Evolutionary conservation across 2,888 invertebrate genomes (phyloP), one percentile per base, ranked within the genome.

Genomic region (Panzeria rudis): DNA sequence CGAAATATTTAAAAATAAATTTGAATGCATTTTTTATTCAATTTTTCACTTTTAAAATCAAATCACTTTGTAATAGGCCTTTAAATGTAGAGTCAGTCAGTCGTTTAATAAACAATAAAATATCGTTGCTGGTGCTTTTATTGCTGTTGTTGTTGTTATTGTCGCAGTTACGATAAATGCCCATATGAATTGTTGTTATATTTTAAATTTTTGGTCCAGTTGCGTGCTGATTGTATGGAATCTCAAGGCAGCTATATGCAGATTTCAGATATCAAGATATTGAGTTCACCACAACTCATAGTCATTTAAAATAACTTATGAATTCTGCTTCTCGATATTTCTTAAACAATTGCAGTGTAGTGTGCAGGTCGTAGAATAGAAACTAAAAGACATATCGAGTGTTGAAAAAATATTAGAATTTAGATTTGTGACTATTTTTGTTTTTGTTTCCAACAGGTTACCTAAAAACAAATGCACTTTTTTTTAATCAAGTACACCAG

Each of bases 191-290:
- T 54, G 38, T 44, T 32, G 66, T 47, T 80, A 29, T 29, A 64
- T 44, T 44, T 64, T 7, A 3, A 1, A 29, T 29, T 62, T 62
- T 85, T 66, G 71, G 82, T 82, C 82, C 85, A 85, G 85, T 85
- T 82, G 82, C 85, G 85, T 85, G 85, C 56, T 75, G 82, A 69
- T 80, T 81, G 73, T 78, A 72, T 73, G 84, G 81, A 84, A 84
- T 82, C 83, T 86, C 86, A 85, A 84, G 86, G 84, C 73, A 77
- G 80, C 73, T 54, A 29, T 86, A 86, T 86, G 84, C 86, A 86
- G 86, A 86, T 86, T 86, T 86, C 25, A 64, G 82, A 82, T 85
- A 75, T 81, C 44, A 79, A 78, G 85, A 82, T 82, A 85, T 85
- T 85, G 82, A 85, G 78, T 82, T 85, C 85, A 77, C n/a, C 83